phyloP scores from a whole-genome alignment of 2,113 vertebrate genomes.

The Chionodraco myersi region DNA sequence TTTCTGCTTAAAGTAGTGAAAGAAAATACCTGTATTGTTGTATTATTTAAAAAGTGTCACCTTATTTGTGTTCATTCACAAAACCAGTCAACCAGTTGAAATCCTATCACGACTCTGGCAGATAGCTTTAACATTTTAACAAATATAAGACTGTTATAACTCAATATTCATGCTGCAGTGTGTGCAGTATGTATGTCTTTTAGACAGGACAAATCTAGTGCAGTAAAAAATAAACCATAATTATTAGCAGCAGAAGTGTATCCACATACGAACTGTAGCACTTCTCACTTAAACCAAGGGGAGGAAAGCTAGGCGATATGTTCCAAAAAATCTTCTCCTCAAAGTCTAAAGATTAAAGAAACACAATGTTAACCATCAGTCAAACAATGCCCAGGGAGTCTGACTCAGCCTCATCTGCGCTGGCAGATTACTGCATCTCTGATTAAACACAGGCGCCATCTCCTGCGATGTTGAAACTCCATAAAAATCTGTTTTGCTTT shows the following conservation, averaged over 20 bases:
- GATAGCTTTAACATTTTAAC: not conserved
- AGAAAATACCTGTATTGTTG: no score
- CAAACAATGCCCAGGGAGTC: conserved; percentile 20
- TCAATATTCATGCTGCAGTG: not conserved
- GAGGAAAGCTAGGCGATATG: conserved; percentile 22
- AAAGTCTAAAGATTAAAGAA: conserved; percentile 34
- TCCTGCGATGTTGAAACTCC: conserved; percentile 39
- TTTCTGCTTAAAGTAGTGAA: not conserved
- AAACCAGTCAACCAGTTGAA: no score
- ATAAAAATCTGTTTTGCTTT: conserved; percentile 37
- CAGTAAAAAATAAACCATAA: not conserved
- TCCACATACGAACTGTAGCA: no score
- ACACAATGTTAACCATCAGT: conserved; percentile 25
- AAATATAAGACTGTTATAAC: not conserved
- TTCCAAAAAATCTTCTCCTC: conserved; percentile 18
- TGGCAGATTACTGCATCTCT: conserved; percentile 48
- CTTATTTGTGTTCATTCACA: no score
- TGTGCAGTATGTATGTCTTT: no score
- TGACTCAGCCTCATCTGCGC: conserved; percentile 21
- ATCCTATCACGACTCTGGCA: no score
- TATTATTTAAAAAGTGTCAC: no score
- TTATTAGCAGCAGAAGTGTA: no score
- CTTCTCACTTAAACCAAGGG: not conserved
- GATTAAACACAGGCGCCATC: conserved; percentile 56
- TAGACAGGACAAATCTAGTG: no score